Evolutionary conservation across 2,888 invertebrate species (phyloP).

Genomic region (Amiota mariae): DNA sequence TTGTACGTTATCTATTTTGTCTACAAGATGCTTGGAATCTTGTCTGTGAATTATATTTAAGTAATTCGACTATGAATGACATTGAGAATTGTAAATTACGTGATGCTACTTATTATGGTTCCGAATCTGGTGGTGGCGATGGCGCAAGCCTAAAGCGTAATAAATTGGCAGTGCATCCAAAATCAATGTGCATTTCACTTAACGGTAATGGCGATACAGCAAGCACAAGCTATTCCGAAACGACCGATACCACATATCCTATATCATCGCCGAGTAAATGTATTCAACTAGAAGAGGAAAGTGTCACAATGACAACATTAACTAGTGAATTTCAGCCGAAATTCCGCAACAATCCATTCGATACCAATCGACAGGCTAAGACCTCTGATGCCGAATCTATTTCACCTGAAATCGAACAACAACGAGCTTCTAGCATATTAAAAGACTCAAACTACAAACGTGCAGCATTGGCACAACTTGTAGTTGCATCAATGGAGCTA

Average conservation of each 20-base stretch:
- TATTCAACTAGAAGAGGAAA: slow-evolving; percentile 67
- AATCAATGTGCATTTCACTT: slow-evolving; percentile 60
- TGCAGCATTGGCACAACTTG: slow-evolving; percentile 87
- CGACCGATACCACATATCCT: slow-evolving; percentile 36
- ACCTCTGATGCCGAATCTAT: slow-evolving; percentile 77
- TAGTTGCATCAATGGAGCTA: slow-evolving; percentile 89
- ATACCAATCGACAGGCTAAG: slow-evolving; percentile 72
- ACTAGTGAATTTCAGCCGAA: slow-evolving; percentile 73
- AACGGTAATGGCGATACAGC: slow-evolving; percentile 57
- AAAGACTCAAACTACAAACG: slow-evolving; percentile 92
- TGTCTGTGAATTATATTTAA: slow-evolving; percentile 77
- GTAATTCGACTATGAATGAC: slow-evolving; percentile 71
- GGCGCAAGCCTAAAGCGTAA: slow-evolving; percentile 33
- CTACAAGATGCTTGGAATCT: slow-evolving; percentile 79
- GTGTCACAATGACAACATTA: slow-evolving; percentile 72
- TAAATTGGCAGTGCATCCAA: slow-evolving; percentile 50
- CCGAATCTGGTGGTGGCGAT: slow-evolving; percentile 44
- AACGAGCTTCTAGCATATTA: slow-evolving; percentile 85
- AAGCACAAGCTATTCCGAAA: slow-evolving; percentile 52
- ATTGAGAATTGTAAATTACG: slow-evolving; percentile 69
- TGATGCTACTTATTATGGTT: slow-evolving; percentile 28
- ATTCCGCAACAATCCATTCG: slow-evolving; percentile 72
- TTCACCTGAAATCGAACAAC: slow-evolving; percentile 88
- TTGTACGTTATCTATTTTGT: slow-evolving; percentile 78
- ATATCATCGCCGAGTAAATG: slow-evolving; percentile 63